Conservation (phyloP, 2,113 vertebrate genomes). For the Picathartes gymnocephalus region DNA sequence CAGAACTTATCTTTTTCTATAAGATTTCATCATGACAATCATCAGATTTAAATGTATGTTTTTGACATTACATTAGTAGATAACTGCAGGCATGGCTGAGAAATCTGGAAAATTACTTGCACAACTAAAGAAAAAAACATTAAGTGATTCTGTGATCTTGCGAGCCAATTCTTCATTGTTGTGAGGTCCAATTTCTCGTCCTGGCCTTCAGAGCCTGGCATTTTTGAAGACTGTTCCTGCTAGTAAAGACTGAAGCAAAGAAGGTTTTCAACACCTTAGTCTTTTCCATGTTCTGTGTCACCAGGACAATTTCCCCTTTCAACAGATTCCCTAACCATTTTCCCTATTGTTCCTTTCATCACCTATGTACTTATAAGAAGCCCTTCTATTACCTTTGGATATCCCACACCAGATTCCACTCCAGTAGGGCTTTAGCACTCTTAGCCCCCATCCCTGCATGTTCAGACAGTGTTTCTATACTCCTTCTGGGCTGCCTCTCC, state of each 20-base stretch:
- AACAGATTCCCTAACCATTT: background rate
- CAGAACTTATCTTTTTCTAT: background rate
- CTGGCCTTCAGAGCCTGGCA: background rate
- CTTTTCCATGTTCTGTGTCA: accelerated
- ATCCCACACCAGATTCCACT: background rate
- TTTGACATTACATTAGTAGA: background rate
- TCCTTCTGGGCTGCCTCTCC: background rate
- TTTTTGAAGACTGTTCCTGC: background rate
- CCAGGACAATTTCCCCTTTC: background rate
- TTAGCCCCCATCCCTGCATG: background rate
- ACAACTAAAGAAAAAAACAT: background rate
- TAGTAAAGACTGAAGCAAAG: background rate
- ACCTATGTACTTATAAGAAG: background rate
- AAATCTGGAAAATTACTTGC: background rate
- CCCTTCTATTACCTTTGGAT: background rate
- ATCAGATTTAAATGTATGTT: background rate
- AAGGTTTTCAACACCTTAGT: background rate
- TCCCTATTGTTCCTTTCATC: background rate
- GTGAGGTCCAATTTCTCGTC: accelerated
- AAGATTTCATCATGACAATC: background rate
- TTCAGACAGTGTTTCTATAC: background rate
- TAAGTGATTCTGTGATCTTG: background rate
- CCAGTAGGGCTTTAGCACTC: background rate
- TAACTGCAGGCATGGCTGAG: background rate
- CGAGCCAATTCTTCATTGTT: accelerated